Evolutionary conservation across 1,140 invertebrate species (phyloP), one percentile per base, ranked within the genome.

Genomic region (Caenorhabditis tropicalis): DNA sequence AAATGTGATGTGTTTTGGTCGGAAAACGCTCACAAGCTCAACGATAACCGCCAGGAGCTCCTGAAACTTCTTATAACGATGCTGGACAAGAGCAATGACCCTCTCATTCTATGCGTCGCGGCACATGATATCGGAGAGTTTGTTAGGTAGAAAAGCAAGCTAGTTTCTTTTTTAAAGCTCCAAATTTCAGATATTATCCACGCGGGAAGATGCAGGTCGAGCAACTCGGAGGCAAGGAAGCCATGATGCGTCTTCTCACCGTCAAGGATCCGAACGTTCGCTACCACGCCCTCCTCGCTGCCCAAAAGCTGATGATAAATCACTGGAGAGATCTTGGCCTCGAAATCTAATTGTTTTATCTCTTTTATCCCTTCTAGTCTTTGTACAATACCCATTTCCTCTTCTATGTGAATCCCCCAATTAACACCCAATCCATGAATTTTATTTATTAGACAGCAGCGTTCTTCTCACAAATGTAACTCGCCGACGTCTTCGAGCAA

Each of bases 241-340:
- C 96, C 82, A 97, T 99, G 0, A 99, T 99, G 98, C 95, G 96
- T 91, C 94, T 98, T 49, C 92, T 99, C 36, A 95, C 95, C 56
- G 97, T 99, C 91, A 95, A 97, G 90, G 98, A 99, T 93, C n/a
- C n/a, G n/a, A n/a, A n/a, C n/a, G n/a, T n/a, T n/a, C n/a, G n/a
- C n/a, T n/a, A n/a, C n/a, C n/a, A n/a, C n/a, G n/a, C n/a, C n/a
- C n/a, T n/a, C n/a, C n/a, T n/a, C n/a, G n/a, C n/a, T n/a, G n/a
- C n/a, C 96, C 97, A 49, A 99, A 98, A 99, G 93, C 93, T 99
- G 51, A 99, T 99, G 98, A 97, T 99, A 56, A 97, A 99, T 91
- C 99, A 99, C 92, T 96, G 95, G 95, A 96, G 98, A 92, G 98
- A 98, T 92, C 93, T 98, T 81, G 96, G 96, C 4, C 33, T 70